Evolutionary conservation across 2,797 vertebrate genomes (phyloP).

Genomic region (Sitta carolinensis): DNA sequence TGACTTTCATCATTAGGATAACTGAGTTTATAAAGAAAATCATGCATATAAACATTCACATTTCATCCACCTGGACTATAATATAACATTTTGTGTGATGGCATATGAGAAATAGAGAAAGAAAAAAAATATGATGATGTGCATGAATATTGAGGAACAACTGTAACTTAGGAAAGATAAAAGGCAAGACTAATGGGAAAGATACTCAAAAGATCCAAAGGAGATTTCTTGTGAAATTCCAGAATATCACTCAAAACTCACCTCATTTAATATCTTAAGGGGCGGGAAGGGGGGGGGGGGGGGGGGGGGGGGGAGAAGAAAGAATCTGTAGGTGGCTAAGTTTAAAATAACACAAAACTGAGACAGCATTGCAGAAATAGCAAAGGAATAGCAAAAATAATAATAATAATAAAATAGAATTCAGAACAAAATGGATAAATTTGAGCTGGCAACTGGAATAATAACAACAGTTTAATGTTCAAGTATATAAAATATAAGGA

Average conservation of each 20-base stretch:
- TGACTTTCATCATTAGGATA: background rate
- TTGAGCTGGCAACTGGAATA: background rate
- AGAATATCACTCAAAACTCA: background rate
- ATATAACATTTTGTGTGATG: background rate
- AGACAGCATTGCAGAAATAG: background rate
- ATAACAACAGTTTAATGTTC: background rate
- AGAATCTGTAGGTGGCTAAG: fast-evolving
- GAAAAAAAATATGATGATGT: background rate
- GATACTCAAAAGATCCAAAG: fast-evolving
- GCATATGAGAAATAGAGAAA: background rate
- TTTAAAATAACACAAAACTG: background rate
- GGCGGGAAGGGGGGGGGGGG: too few species aligned
- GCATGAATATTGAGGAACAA: background rate
- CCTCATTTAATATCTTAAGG: background rate
- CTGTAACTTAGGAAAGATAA: background rate
- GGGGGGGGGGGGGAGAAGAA: too few species aligned
- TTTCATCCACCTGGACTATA: background rate
- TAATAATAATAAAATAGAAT: background rate
- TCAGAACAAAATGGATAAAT: background rate
- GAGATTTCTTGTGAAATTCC: background rate
- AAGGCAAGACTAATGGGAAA: background rate
- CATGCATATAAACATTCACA: background rate
- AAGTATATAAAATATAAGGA: background rate
- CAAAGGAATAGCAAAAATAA: background rate
- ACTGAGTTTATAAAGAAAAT: background rate